Conservation (phyloP, 2,888 invertebrate genomes). For the Andrena chrysosceles region DNA sequence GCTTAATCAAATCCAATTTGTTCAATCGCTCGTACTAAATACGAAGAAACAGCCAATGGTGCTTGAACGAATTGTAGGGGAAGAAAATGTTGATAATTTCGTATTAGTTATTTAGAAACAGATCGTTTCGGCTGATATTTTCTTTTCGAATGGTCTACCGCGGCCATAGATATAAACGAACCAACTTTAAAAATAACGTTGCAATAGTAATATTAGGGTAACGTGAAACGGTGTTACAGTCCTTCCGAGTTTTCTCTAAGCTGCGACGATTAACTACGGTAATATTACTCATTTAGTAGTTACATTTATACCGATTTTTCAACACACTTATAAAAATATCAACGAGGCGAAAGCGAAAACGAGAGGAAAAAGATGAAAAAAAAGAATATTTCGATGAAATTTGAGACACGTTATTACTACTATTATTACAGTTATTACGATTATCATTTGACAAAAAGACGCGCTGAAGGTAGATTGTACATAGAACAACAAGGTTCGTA, state of each 20-base stretch:
- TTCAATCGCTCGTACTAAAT: constrained; percentile 60
- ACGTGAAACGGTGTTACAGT: constrained; percentile 76
- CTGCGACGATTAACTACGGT: constrained; percentile 76
- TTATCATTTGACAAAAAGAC: constrained; percentile 69
- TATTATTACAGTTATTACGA: constrained; percentile 66
- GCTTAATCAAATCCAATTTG: constrained; percentile 68
- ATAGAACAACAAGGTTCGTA: constrained; percentile 80
- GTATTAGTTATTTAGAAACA: constrained; percentile 61
- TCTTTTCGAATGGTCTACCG: constrained; percentile 53
- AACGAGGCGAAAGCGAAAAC: constrained; percentile 66
- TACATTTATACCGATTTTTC: constrained; percentile 83
- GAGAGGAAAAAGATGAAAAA: constrained; percentile 50
- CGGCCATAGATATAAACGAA: constrained; percentile 57
- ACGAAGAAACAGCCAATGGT: constrained; percentile 65
- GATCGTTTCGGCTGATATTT: constrained; percentile 58
- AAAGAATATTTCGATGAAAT: constrained; percentile 56
- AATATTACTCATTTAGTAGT: constrained; percentile 77
- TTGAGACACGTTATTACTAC: constrained; percentile 68
- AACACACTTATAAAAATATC: constrained; percentile 77
- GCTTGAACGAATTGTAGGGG: constrained; percentile 70
- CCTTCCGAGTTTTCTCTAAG: constrained; percentile 80
- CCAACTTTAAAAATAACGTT: constrained; percentile 64
- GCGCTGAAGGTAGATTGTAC: constrained; percentile 77
- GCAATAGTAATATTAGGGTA: constrained; percentile 70
- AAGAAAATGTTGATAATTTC: constrained; percentile 62